phyloP scores from a whole-genome alignment of 2,797 vertebrate genomes.

The Poecilia picta region DNA sequence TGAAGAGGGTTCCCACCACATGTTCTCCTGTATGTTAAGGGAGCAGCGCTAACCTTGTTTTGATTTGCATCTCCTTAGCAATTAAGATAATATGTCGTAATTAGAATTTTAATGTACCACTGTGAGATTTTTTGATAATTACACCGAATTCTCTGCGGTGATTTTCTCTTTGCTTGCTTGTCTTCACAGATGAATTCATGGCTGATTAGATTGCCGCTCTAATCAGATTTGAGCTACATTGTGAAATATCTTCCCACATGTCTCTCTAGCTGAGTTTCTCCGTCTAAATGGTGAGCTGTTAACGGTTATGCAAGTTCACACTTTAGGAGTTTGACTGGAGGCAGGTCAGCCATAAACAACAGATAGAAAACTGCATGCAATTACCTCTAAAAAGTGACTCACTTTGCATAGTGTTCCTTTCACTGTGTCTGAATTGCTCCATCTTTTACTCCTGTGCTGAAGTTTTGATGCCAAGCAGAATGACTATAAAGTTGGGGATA shows the following conservation, averaged over 20 bases:
- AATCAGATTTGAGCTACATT: slow-evolving; percentile 79
- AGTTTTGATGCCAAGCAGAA: slow-evolving; percentile 26
- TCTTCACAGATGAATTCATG: slow-evolving; percentile 80
- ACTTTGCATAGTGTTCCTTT: slow-evolving; percentile 24
- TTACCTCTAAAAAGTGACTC: slow-evolving; percentile 35
- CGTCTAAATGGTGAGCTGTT: slow-evolving; percentile 50
- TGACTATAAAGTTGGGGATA: neutral
- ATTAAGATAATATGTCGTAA: slow-evolving; percentile 85
- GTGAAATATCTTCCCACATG: slow-evolving; percentile 66
- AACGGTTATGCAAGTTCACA: slow-evolving; percentile 46
- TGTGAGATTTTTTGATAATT: slow-evolving; percentile 84
- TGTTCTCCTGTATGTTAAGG: slow-evolving; percentile 74
- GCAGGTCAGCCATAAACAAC: slow-evolving; percentile 34
- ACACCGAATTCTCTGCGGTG: slow-evolving; percentile 77
- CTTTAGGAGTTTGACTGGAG: slow-evolving; percentile 31
- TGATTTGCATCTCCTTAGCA: slow-evolving; percentile 83
- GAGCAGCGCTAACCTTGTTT: slow-evolving; percentile 82
- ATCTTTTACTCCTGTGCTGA: slow-evolving; percentile 13
- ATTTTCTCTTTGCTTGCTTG: slow-evolving; percentile 74
- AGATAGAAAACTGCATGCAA: slow-evolving; percentile 21
- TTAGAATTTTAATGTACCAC: slow-evolving; percentile 83
- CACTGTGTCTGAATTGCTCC: slow-evolving; percentile 27
- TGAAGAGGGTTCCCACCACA: slow-evolving; percentile 75
- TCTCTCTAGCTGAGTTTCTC: slow-evolving; percentile 68
- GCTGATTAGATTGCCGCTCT: slow-evolving; percentile 81